These are phyloP conservation scores for Alloplasta piceator DNA, from an alignment of 2,888 invertebrate genomes.

Conservation along the genomic window DNA sequence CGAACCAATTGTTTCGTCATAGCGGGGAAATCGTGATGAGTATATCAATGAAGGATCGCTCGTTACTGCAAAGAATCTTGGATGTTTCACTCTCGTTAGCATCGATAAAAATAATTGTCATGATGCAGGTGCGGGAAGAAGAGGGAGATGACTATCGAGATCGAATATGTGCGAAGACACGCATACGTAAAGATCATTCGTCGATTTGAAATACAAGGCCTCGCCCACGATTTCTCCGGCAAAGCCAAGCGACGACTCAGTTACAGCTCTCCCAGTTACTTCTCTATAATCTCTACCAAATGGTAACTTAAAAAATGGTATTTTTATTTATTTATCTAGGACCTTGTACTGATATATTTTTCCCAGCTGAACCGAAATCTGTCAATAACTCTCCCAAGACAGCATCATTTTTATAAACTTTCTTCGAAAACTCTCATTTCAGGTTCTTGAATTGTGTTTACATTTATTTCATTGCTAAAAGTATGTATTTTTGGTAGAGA, in stretches of 20 bases:
- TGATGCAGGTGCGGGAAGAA: constrained; percentile 24
- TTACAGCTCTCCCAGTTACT: too few relatives aligned
- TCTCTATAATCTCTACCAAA: too few relatives aligned
- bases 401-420: too few relatives aligned
- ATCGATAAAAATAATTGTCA: constrained; percentile 27
- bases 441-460: too few relatives aligned
- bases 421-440: too few relatives aligned
- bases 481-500: too few relatives aligned
- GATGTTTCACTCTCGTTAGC: constrained; percentile 4
- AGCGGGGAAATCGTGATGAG: constrained; percentile 2
- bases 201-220: constrained; percentile 54
- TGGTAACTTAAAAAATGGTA: too few relatives aligned
- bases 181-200: constrained; percentile 44
- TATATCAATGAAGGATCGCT: neutral
- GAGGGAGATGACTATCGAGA: constrained; percentile 54
- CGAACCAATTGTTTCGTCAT: neutral
- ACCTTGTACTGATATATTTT: too few relatives aligned
- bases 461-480: too few relatives aligned
- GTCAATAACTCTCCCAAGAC: too few relatives aligned
- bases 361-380: too few relatives aligned
- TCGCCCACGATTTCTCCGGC: constrained; percentile 53
- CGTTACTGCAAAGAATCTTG: constrained; percentile 20
- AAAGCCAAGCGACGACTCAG: constrained; percentile 11
- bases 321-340: too few relatives aligned
- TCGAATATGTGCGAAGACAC: constrained; percentile 36